Evolutionary conservation across 2,888 invertebrate species (phyloP).

Genomic region (Nomada ferruginata): DNA sequence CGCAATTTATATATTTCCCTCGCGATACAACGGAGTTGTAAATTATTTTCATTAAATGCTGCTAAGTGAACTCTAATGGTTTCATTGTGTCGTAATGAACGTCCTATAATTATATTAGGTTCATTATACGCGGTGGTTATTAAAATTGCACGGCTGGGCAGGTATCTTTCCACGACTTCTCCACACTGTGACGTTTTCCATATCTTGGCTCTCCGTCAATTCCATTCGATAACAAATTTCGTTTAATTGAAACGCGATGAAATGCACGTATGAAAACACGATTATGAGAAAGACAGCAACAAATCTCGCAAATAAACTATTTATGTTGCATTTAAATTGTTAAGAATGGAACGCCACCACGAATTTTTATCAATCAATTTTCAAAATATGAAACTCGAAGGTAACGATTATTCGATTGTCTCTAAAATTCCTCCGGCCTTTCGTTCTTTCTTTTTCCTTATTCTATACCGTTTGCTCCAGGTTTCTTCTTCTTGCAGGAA

Average conservation of each 20-base stretch:
- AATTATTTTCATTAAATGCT: conserved; percentile 11
- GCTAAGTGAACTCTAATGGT: conserved; percentile 71
- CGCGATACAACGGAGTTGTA: too few relatives aligned
- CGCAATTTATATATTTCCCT: too few relatives aligned
- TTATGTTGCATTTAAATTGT: background rate
- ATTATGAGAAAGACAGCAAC: background rate
- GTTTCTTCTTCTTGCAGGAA: too few relatives aligned
- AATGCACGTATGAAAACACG: background rate
- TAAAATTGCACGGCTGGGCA: conserved; percentile 71
- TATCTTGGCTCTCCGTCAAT: conserved; percentile 36
- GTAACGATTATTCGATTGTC: too few relatives aligned
- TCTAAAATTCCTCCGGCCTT: too few relatives aligned
- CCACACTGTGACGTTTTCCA: conserved; percentile 42
- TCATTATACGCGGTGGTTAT: conserved; percentile 74
- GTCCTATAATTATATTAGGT: conserved; percentile 75
- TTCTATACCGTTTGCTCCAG: too few relatives aligned
- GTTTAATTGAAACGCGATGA: conserved; percentile 26
- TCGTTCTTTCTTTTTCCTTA: too few relatives aligned
- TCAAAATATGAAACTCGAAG: too few relatives aligned
- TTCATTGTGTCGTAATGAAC: conserved; percentile 74
- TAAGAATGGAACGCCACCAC: too few relatives aligned
- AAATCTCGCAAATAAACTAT: background rate
- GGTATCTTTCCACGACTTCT: conserved; percentile 47
- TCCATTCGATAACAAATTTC: conserved; percentile 52
- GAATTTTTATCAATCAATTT: too few relatives aligned